A percentile compares a stretch with the other conserved stretches of the same genome.
Conservation (phyloP, 1,140 invertebrate genomes). For the Charaxes varanes region DNA sequence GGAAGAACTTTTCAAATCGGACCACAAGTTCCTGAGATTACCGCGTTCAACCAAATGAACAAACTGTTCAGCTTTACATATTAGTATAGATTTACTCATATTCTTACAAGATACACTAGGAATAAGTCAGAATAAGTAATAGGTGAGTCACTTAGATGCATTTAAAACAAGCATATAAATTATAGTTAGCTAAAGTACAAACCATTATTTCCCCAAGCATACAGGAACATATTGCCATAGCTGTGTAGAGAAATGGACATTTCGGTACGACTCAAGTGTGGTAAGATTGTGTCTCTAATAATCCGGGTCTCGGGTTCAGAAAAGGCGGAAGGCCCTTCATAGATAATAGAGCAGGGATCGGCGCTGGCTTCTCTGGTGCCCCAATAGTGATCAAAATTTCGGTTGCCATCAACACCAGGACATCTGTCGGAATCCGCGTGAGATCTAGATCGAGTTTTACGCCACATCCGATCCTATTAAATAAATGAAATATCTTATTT, state of each 20-base stretch:
- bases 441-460: conserved; percentile 66
- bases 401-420: conserved; percentile 75
- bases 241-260: conserved; percentile 84
- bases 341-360: conserved; percentile 82
- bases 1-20: no score
- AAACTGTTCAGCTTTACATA: no score
- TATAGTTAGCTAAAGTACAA: no score
- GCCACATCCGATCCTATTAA: conserved; percentile 71
- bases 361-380: conserved; percentile 70
- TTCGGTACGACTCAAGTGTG: conserved; percentile 72
- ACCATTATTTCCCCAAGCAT: conserved; percentile 84
- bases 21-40: no score
- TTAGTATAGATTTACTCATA: no score
- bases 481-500: no score
- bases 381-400: conserved; percentile 77
- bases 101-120: no score
- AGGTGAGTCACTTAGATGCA: no score
- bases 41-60: no score
- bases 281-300: conserved; percentile 63
- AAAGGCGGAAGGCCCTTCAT: conserved; percentile 80
- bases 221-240: conserved; percentile 79
- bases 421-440: conserved; percentile 44
- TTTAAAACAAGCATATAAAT: no score
- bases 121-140: no score
- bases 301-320: conserved; percentile 82